phyloP scores from a whole-genome alignment of 2,888 invertebrate species.

The Gonocerus acuteangulatus region DNA sequence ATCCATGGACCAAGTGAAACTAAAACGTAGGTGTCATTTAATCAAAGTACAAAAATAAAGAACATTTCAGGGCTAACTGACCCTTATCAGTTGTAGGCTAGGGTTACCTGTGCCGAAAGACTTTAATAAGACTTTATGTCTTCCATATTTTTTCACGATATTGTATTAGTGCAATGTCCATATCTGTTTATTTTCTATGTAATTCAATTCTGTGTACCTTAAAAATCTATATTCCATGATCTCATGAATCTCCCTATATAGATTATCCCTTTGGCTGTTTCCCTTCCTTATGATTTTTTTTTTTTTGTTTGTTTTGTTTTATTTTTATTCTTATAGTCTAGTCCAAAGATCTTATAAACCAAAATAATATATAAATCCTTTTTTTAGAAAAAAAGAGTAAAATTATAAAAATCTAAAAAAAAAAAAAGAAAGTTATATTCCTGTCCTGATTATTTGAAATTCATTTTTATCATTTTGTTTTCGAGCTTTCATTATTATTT shows the following conservation, averaged over 20 bases:
- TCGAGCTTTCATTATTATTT: too few relatives aligned
- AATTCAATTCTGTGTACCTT: conserved; percentile 23
- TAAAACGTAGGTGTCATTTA: conserved; percentile 21
- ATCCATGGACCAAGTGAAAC: conserved; percentile 25
- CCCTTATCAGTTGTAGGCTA: conserved; percentile 22
- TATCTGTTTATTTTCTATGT: conserved; percentile 25
- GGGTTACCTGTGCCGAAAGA: conserved; percentile 24
- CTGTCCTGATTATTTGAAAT: not conserved
- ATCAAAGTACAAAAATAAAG: conserved; percentile 22
- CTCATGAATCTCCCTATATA: conserved; percentile 26
- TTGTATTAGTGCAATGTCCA: conserved; percentile 26
- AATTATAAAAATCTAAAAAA: conserved; percentile 21
- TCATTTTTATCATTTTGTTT: not conserved
- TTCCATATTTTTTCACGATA: conserved; percentile 27
- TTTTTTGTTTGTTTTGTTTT: conserved; percentile 25
- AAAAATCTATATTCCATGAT: conserved; percentile 25
- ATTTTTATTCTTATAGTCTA: conserved; percentile 23
- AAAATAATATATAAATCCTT: conserved; percentile 20
- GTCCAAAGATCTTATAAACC: conserved; percentile 26
- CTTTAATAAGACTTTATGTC: conserved; percentile 22
- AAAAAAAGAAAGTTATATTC: conserved; percentile 28
- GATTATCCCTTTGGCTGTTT: conserved; percentile 10
- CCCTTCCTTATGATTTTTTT: conserved; percentile 12
- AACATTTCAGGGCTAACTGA: conserved; percentile 28
- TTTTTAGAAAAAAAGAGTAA: conserved; percentile 4